A percentile compares a stretch with the other conserved stretches of the same genome.
These are phyloP conservation scores for Cremastobaeus sp. DNA, from an alignment of 2,888 invertebrate genomes.

Conservation along the genomic window DNA sequence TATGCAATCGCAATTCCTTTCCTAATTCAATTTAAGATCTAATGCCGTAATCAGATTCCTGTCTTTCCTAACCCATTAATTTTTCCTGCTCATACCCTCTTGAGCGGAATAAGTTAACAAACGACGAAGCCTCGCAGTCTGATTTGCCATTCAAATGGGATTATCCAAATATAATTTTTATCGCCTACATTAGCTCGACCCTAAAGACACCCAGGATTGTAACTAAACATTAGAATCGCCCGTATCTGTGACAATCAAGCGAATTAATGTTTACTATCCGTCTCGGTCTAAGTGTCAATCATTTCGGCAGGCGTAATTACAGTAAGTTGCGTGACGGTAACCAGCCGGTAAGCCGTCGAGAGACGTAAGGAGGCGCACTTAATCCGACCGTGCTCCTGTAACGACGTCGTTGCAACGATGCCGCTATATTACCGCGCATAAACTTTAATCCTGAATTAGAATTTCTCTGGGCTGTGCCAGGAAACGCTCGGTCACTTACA, in stretches of 20 bases:
- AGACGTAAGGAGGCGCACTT: slow-evolving; percentile 66
- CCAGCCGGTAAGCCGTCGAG: slow-evolving; percentile 62
- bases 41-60: slow-evolving; percentile 9
- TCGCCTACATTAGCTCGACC: slow-evolving; percentile 18
- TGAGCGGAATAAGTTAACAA: slow-evolving; percentile 21
- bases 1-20: neutral
- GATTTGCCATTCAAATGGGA: slow-evolving; percentile 46
- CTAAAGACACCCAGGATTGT: slow-evolving; percentile 20
- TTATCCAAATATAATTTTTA: slow-evolving; percentile 50
- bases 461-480: slow-evolving; percentile 56
- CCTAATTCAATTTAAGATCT: slow-evolving; percentile 14
- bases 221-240: slow-evolving; percentile 31
- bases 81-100: slow-evolving; percentile 7
- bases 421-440: slow-evolving; percentile 64
- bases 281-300: slow-evolving; percentile 64
- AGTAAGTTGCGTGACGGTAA: slow-evolving; percentile 59
- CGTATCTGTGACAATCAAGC: slow-evolving; percentile 63
- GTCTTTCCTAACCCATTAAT: slow-evolving; percentile 4
- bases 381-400: slow-evolving; percentile 71
- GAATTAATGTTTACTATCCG: slow-evolving; percentile 68
- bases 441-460: slow-evolving; percentile 72
- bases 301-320: slow-evolving; percentile 65
- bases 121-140: slow-evolving; percentile 22
- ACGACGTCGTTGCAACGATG: slow-evolving; percentile 65
- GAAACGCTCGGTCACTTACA: slow-evolving; percentile 40